Conservation (phyloP, 2,888 invertebrate genomes). For the Girardia tigrina region DNA sequence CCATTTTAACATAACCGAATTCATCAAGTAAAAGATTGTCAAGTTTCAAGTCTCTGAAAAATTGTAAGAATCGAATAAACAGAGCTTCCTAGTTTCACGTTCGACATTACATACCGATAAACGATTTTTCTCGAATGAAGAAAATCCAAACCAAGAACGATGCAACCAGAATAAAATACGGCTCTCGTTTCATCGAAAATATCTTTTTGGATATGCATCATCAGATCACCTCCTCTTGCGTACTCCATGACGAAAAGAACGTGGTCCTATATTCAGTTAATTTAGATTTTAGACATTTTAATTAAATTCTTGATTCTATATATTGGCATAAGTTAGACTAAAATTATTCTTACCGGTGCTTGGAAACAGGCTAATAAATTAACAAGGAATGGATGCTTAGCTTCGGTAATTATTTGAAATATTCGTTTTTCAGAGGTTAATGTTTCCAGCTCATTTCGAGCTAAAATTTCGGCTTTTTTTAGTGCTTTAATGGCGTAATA, state of each 20-base stretch:
- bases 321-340: too few species aligned
- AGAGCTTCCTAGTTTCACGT: not conserved
- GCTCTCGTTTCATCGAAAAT: slow-evolving; percentile 91
- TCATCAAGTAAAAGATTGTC: slow-evolving; percentile 92
- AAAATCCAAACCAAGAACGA: slow-evolving; percentile 92
- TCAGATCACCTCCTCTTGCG: slow-evolving; percentile 92
- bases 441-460: slow-evolving; percentile 93
- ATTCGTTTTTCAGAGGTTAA: slow-evolving; percentile 93
- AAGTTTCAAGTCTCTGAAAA: slow-evolving; percentile 73
- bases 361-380: slow-evolving; percentile 98
- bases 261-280: slow-evolving; percentile 60
- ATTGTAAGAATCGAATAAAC: not conserved
- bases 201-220: slow-evolving; percentile 99
- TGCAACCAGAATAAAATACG: slow-evolving; percentile 97
- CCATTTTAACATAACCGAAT: slow-evolving; percentile 97
- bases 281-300: slow-evolving; percentile 40
- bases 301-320: too few species aligned
- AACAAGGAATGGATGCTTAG: slow-evolving; percentile 93
- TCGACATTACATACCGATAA: slow-evolving; percentile 62
- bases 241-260: slow-evolving; percentile 99
- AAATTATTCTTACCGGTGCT: slow-evolving; percentile 75
- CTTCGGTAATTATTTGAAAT: slow-evolving; percentile 81
- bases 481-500: slow-evolving; percentile 97
- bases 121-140: slow-evolving; percentile 96
- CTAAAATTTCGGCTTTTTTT: slow-evolving; percentile 97